phyloP scores from a whole-genome alignment of 2,888 invertebrate genomes.

The Dryocosmus kuriphilus region DNA sequence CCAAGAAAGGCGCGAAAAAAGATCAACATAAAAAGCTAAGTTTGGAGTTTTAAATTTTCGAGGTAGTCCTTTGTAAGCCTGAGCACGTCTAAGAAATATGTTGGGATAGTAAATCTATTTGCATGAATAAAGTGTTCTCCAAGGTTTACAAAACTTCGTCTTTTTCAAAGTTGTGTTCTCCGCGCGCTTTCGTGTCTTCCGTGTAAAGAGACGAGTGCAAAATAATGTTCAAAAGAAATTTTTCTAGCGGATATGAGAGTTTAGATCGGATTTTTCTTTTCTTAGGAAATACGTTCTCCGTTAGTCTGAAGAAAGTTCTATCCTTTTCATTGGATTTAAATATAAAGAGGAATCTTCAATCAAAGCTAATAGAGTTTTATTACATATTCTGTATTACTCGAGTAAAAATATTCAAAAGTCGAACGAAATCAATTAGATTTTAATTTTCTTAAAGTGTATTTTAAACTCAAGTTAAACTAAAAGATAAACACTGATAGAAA shows the following conservation, averaged over 20 bases:
- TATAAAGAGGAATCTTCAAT: neutral
- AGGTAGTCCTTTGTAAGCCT: conserved; percentile 31
- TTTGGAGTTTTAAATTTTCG: conserved; percentile 19
- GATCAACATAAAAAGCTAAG: conserved; percentile 23
- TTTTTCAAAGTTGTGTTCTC: conserved; percentile 31
- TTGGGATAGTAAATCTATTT: conserved; percentile 37
- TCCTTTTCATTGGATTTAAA: neutral
- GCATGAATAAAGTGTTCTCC: conserved; percentile 38
- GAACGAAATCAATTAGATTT: too few relatives aligned
- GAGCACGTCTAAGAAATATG: conserved; percentile 28
- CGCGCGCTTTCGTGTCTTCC: neutral
- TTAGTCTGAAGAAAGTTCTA: neutral
- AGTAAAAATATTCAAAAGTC: too few relatives aligned
- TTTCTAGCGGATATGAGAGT: conserved; percentile 10
- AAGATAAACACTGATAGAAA: too few relatives aligned
- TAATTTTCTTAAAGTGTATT: too few relatives aligned
- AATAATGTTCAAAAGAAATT: conserved; percentile 37
- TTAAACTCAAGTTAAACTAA: too few relatives aligned
- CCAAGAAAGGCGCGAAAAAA: neutral
- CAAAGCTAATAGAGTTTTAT: neutral
- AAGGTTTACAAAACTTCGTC: conserved; percentile 34
- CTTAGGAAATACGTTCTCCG: neutral
- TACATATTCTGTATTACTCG: too few relatives aligned
- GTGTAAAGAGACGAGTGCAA: conserved; percentile 13
- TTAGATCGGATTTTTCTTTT: conserved; percentile 7